Base-by-base conservation (phyloP, 1,140 invertebrate species). In the Pseudomyrmex concolor region DNA sequence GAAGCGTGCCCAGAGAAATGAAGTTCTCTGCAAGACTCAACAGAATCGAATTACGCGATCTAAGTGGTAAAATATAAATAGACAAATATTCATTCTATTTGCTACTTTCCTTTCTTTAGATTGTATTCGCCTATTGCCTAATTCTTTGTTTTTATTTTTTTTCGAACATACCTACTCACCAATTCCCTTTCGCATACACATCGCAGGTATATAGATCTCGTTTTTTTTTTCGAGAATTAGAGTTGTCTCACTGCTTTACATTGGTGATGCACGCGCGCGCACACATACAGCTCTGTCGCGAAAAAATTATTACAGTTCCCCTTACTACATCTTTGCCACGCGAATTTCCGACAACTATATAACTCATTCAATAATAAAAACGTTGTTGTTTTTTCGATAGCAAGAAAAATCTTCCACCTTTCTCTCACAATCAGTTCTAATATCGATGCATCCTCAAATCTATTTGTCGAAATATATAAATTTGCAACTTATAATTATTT, bases 21-120 rank as follows among this genome's bases (percentile, higher is more conserved):
- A 63, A 63, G 19, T 64, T 80, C 76, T 80, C 55, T 50, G 48
- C 48, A 63, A 17, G 55, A 57, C 45, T 51, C 74, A 66, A 68
- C 80, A 51, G 76, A 86, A 89, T 89, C 78, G 82, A 88, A 88
- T 88, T 88, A 88, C 86, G 62, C 54, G 66, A 87, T 87, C 83
- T 87, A 76, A 60, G 73, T 67, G 67, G 54, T 87, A 87, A 87
- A 87, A 88, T 85, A 88, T 85, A 88, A 88, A 88, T 77, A 88
- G 60, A 88, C 68, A 77, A 87, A 88, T 88, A 88, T 87, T 88
- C 86, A 82, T 88, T 76, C 10, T 54, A 43, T 54, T 10, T 12
- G n/a, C 34, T 43, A 17, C 25, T 15, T 48, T 17, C 4, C 48
- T n/a, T 43, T 45, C 25, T 45, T 43, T 57, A 1, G 57, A 25